Base-by-base conservation (phyloP, 2,113 vertebrate species). In the Amblyornis subalaris region DNA sequence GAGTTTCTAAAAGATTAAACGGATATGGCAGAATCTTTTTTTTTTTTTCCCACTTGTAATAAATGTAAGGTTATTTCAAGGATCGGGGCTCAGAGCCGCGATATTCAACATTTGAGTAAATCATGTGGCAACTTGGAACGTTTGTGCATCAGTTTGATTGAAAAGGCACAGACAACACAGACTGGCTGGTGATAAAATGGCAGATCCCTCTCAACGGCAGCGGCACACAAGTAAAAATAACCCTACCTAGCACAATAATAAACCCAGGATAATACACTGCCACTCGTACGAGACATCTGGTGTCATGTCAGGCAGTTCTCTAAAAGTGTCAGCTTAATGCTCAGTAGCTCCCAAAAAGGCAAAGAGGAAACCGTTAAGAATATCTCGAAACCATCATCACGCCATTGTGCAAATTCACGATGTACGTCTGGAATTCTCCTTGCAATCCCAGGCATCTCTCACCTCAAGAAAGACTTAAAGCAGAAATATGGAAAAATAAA, bases 221-320 rank as follows among this genome's bases (percentile, higher is more conserved):
- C 88, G 67, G 87, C 65, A 48, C 20, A 28, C 18, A 45, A 62
- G 53, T n/a, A 40, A 82, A 94, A 94, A 85, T 78, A 94, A 74
- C 61, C 36, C 18, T 57, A 67, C 62, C 84, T 10, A 45, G 62
- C 9, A 8, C 92, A 85, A 44, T 53, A 81, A 78, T 17, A 71
- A 44, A 65, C 18, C n/a, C 31, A 1, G 42, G 62, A 38, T 72
- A 94, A 96, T n/a, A 33, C 31, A 44, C 1, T 75, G 40, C 73
- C 45, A 57, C 1, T 7, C 62, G 44, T 1, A 57, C 9, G 42
- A 81, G 61, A 57, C 66, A 72, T 23, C 57, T 62, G n/a, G 45
- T 76, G 58, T 50, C 54, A 0, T 45, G 50, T 65, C 85, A 88
- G 57, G 55, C 65, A 69, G 45, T 1, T 87, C 74, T 58, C 33